Conservation (phyloP, 1,140 invertebrate genomes). For the Chelonus insularis region DNA sequence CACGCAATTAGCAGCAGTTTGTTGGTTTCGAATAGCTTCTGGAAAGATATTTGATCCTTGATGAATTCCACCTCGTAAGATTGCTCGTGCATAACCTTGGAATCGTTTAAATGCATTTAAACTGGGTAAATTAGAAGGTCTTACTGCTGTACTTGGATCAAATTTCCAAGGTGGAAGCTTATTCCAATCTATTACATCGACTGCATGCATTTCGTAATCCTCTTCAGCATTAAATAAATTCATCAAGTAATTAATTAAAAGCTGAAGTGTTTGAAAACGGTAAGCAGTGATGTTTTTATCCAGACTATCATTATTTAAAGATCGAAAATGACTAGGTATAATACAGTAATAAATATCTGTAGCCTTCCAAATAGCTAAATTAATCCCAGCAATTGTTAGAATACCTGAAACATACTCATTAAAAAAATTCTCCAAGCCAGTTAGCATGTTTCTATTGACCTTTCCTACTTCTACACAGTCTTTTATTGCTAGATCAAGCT, state of each 20-base stretch:
- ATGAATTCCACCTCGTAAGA: slow-evolving; percentile 43
- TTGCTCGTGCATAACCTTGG: slow-evolving; percentile 42
- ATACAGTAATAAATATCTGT: slow-evolving; percentile 40
- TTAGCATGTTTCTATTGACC: slow-evolving; percentile 37
- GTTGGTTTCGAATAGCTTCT: slow-evolving; percentile 36
- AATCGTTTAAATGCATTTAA: slow-evolving; percentile 47
- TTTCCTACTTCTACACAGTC: slow-evolving; percentile 50
- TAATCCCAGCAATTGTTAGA: slow-evolving; percentile 31
- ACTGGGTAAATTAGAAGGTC: slow-evolving; percentile 45
- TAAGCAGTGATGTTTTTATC: slow-evolving; percentile 29
- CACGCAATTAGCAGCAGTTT: slow-evolving; percentile 46
- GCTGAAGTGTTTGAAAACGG: slow-evolving; percentile 32
- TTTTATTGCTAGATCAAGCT: slow-evolving; percentile 42
- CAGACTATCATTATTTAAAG: not conserved
- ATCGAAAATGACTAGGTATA: slow-evolving; percentile 32
- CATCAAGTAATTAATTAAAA: slow-evolving; percentile 33
- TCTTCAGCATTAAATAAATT: slow-evolving; percentile 24
- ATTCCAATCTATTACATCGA: slow-evolving; percentile 43
- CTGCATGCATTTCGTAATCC: slow-evolving; percentile 47
- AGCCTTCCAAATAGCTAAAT: slow-evolving; percentile 43
- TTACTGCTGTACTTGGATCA: slow-evolving; percentile 44
- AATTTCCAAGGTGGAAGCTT: slow-evolving; percentile 41
- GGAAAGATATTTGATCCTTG: slow-evolving; percentile 46
- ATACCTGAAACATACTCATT: slow-evolving; percentile 38
- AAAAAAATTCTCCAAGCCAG: slow-evolving; percentile 45